These are phyloP conservation scores for Pectinophora gossypiella DNA, from an alignment of 1,140 invertebrate genomes.

Conservation along the genomic window DNA sequence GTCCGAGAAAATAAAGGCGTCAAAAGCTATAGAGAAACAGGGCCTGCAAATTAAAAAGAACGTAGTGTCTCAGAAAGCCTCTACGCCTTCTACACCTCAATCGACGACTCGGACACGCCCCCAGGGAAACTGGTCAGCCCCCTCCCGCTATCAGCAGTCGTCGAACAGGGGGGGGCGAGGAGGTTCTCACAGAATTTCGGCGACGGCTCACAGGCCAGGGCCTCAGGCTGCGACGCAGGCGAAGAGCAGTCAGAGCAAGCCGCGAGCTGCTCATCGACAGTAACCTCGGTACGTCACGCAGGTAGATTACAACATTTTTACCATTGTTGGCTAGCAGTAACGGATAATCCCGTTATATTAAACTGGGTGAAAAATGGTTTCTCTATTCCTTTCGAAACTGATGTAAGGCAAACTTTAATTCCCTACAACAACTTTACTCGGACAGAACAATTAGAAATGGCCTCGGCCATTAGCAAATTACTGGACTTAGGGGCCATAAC, in stretches of 20 bases:
- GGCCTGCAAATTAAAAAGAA: conserved; percentile 4
- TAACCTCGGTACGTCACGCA: conserved; percentile 3
- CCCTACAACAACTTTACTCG: background rate
- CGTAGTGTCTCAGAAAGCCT: background rate
- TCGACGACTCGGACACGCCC: background rate
- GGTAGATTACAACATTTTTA: background rate
- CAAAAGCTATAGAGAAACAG: conserved; percentile 4
- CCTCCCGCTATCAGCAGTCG: background rate
- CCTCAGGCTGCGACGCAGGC: background rate
- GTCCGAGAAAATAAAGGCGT: conserved; percentile 5
- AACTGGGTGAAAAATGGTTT: conserved; percentile 1
- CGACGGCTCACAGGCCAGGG: background rate
- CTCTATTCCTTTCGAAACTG: background rate
- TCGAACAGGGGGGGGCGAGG: background rate
- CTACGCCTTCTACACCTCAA: background rate
- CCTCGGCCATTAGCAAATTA: background rate
- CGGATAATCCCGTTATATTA: background rate
- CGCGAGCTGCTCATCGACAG: background rate
- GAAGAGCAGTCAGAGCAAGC: background rate
- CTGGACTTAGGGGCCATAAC: background rate
- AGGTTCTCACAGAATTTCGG: background rate
- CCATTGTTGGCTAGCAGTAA: background rate
- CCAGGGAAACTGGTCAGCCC: background rate
- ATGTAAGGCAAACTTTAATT: background rate
- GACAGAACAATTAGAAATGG: background rate